These are phyloP conservation scores for Autographa gamma DNA, from an alignment of 2,888 invertebrate species.

Conservation along the genomic window DNA sequence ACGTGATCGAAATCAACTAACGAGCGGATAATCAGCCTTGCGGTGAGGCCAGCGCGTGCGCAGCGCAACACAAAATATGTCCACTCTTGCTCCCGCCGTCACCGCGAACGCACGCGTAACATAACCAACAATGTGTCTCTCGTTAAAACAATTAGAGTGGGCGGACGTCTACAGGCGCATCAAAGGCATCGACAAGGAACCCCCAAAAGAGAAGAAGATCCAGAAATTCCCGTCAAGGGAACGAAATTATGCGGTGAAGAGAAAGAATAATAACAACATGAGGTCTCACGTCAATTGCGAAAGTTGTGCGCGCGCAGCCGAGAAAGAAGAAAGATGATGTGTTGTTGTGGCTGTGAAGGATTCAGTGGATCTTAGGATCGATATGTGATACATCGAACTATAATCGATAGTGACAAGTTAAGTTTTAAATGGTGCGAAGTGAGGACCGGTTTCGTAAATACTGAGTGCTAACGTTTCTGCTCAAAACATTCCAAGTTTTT, in stretches of 20 bases:
- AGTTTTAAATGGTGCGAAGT: conserved; percentile 48
- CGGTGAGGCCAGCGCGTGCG: conserved; percentile 57
- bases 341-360: conserved; percentile 35
- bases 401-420: conserved; percentile 43
- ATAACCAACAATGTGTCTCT: conserved; percentile 78
- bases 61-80: conserved; percentile 46
- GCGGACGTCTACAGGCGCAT: conserved; percentile 79
- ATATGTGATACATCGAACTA: conserved; percentile 30
- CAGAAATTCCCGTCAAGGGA: conserved; percentile 92
- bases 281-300: conserved; percentile 80
- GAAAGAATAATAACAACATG: conserved; percentile 85
- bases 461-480: conserved; percentile 33
- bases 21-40: conserved; percentile 59
- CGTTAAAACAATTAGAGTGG: conserved; percentile 82
- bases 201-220: conserved; percentile 69
- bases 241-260: conserved; percentile 91
- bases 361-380: conserved; percentile 47
- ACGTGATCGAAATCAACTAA: conserved; percentile 67
- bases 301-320: conserved; percentile 79
- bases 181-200: conserved; percentile 69
- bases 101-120: conserved; percentile 41
- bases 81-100: conserved; percentile 50
- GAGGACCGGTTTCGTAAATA: conserved; percentile 35
- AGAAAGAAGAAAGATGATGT: conserved; percentile 76
- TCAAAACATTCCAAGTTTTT: conserved; percentile 52